phyloP scores from a whole-genome alignment of 2,113 vertebrate species.

The Eretmochelys imbricata region DNA sequence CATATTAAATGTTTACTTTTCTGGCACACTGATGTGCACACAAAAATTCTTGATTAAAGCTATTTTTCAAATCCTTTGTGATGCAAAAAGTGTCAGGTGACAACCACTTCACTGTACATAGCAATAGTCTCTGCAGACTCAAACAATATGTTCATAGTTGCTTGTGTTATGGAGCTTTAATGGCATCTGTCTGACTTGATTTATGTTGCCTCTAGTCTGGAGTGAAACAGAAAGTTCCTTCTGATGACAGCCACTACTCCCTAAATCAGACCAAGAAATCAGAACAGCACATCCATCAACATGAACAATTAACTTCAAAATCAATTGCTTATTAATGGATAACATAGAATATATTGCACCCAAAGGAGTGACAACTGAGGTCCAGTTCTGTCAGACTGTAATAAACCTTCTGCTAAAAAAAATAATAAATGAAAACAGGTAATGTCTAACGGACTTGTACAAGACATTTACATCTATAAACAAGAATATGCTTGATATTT shows the following conservation, averaged over 20 bases:
- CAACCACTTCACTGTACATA: background rate
- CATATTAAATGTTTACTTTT: background rate
- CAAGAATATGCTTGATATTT: background rate
- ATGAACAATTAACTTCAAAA: conserved; percentile 32
- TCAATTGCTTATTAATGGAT: conserved; percentile 45
- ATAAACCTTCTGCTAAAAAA: background rate
- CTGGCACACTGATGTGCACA: background rate
- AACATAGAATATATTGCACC: conserved; percentile 1
- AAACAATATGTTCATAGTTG: background rate
- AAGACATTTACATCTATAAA: background rate
- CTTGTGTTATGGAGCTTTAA: background rate
- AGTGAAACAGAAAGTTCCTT: conserved; percentile 8
- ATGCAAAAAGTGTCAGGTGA: background rate
- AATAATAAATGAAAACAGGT: background rate
- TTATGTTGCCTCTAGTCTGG: background rate
- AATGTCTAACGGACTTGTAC: background rate
- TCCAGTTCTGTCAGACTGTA: background rate
- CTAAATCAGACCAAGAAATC: conserved; percentile 25
- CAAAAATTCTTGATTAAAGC: background rate
- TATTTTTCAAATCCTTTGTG: background rate
- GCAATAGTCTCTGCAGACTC: background rate
- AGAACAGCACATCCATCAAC: conserved; percentile 23
- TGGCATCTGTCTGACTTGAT: conserved; percentile 13
- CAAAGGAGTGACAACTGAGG: background rate
- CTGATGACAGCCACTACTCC: conserved; percentile 11